These are phyloP conservation scores for Stichopus horrens DNA, from an alignment of 53 echinoderm and acorn worm species.

Conservation along the genomic window DNA sequence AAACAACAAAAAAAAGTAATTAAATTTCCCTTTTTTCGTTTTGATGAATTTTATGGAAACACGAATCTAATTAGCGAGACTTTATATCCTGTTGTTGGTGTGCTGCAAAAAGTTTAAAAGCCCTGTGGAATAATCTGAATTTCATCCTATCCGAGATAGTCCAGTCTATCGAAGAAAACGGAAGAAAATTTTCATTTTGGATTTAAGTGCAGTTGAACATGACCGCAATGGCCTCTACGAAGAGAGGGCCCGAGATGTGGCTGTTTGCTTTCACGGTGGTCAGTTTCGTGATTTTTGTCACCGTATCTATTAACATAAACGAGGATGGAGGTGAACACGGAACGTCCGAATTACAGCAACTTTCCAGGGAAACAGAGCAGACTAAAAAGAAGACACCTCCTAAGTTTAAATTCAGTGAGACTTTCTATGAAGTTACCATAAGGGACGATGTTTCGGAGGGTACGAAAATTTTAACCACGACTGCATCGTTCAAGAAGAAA, in stretches of 20 bases:
- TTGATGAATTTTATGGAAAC: too few species aligned
- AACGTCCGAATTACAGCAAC: neutral
- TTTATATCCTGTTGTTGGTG: too few species aligned
- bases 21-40: too few species aligned
- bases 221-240: neutral
- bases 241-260: neutral
- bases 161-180: too few species aligned
- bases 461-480: neutral
- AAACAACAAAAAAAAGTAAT: too few species aligned
- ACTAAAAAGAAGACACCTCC: neutral
- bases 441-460: neutral
- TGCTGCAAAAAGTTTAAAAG: too few species aligned
- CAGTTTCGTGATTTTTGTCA: neutral
- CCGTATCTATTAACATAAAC: neutral
- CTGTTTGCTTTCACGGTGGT: neutral
- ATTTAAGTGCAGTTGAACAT: too few species aligned
- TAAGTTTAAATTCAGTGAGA: constrained; percentile 8
- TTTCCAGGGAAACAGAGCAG: neutral
- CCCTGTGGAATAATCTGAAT: too few species aligned
- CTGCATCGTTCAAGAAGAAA: neutral
- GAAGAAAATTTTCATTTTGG: neutral
- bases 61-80: too few species aligned
- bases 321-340: neutral
- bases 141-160: too few species aligned
- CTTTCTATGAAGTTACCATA: neutral